Percentiles rank a stretch among this genome's conserved stretches.
Evolutionary conservation across 2,113 vertebrate species (phyloP).

Genomic region (Gymnocephalus cernua): DNA sequence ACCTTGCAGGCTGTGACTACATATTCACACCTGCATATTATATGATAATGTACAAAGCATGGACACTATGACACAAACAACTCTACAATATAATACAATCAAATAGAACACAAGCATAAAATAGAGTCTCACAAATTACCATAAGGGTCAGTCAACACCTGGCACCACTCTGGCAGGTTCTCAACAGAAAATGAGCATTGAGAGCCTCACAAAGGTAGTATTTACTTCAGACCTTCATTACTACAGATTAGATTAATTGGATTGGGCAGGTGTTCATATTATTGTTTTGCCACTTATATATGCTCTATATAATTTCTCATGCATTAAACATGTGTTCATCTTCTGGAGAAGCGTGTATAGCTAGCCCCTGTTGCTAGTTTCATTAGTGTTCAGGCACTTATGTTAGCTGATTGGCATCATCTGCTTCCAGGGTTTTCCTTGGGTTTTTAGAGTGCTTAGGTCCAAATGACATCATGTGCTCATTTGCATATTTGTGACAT

Average conservation of each 20-base stretch:
- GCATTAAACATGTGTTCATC: not conserved
- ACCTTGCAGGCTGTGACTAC: not conserved
- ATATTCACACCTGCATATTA: not conserved
- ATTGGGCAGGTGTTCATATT: not conserved
- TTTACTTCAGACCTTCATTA: not conserved
- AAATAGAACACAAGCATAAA: not conserved
- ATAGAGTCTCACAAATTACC: not conserved
- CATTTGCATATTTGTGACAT: too few relatives aligned
- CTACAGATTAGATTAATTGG: not conserved
- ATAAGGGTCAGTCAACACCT: not conserved
- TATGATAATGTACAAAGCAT: not conserved
- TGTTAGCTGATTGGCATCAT: not conserved
- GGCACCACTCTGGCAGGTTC: slow-evolving; percentile 1
- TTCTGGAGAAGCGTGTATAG: not conserved
- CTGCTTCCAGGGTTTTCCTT: not conserved
- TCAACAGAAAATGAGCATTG: not conserved
- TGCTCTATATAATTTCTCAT: not conserved
- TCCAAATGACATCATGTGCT: too few relatives aligned
- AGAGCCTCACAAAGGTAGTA: not conserved
- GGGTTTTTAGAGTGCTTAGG: too few relatives aligned
- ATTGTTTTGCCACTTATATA: not conserved
- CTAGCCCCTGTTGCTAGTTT: not conserved
- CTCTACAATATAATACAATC: not conserved
- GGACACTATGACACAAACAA: not conserved
- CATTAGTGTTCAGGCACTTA: not conserved